Conservation (phyloP, 2,113 vertebrate species). For the Speoplatyrhinus poulsoni region DNA sequence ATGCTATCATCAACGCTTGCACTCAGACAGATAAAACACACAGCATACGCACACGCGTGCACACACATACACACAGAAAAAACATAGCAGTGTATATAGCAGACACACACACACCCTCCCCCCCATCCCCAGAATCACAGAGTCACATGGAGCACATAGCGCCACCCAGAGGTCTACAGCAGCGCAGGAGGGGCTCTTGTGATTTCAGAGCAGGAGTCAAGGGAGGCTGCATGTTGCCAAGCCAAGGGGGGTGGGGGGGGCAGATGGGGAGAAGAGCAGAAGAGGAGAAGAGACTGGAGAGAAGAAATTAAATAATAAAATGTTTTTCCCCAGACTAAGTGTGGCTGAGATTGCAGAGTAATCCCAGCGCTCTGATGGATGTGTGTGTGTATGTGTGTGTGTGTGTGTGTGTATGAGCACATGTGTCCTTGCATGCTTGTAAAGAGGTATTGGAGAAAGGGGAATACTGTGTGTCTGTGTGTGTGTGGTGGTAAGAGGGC, state of each 20-base stretch:
- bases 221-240: conserved; percentile 72
- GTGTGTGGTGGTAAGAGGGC: conserved; percentile 28
- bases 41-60: neutral
- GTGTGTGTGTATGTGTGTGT: conserved; percentile 37
- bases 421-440: neutral
- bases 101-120: too few species aligned
- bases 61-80: conserved; percentile 2
- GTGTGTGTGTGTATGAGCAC: neutral
- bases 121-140: neutral
- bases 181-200: conserved; percentile 60
- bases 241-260: conserved; percentile 35
- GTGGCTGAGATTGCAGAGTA: conserved; percentile 74
- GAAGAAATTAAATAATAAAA: conserved; percentile 76
- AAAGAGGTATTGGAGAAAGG: neutral
- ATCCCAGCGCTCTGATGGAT: conserved; percentile 67
- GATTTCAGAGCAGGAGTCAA: conserved; percentile 69
- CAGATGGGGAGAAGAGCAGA: conserved; percentile 27
- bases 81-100: too few species aligned
- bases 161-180: conserved; percentile 36
- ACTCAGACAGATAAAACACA: too few species aligned
- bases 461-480: neutral
- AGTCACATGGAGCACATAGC: neutral
- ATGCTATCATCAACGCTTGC: too few species aligned
- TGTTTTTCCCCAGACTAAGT: conserved; percentile 62
- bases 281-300: conserved; percentile 46